Base-by-base conservation (phyloP, 1,140 invertebrate genomes). In the Lepidurus apus region DNA sequence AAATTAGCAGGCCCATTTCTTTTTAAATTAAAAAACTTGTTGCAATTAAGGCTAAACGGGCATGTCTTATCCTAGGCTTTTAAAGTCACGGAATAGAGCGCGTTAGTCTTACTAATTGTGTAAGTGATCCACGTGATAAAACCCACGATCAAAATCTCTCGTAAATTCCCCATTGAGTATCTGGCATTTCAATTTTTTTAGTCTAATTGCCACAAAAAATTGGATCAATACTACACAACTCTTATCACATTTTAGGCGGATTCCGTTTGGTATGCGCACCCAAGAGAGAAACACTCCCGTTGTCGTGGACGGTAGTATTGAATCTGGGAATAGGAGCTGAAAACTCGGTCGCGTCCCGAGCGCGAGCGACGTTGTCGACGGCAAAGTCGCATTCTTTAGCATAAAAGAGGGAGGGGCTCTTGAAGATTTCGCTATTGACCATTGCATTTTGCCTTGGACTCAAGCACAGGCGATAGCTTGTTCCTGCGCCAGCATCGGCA, bases 361-460 rank as follows among this genome's bases (percentile, higher is more conserved):
- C 53, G n/a, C n/a, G 21, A 65, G 53, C 53, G 53, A 65, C 17
- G 53, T 65, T 65, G 53, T 17, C 53, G 53, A 65, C 53, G 13
- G 17, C 21, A 5, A 65, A 65, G n/a, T 65, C 9, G 53, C 21
- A 21, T 65, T 65, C 21, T 65, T 21, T 17, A 13, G 45, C 45
- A 1, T 10, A 7, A 65, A 65, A 65, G 53, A 11, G 53, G 53
- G 53, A 65, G 13, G 53, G 13, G 53, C 53, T 65, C 21, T 65
- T 65, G n/a, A 65, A 17, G 21, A 13, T 65, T 65, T 65, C 53
- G 53, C 53, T 65, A 65, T 17, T 65, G n/a, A 65, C 53, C 53
- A 65, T 1, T 17, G 3, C 53, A 21, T 65, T 47, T 65, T 34
- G 34, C 53, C 53, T 65, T 65, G 21, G 21, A 65, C 21, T 21